Evolutionary conservation across 2,888 invertebrate species (phyloP), one percentile per base, ranked within the genome.

Genomic region (Galerucella pusilla): DNA sequence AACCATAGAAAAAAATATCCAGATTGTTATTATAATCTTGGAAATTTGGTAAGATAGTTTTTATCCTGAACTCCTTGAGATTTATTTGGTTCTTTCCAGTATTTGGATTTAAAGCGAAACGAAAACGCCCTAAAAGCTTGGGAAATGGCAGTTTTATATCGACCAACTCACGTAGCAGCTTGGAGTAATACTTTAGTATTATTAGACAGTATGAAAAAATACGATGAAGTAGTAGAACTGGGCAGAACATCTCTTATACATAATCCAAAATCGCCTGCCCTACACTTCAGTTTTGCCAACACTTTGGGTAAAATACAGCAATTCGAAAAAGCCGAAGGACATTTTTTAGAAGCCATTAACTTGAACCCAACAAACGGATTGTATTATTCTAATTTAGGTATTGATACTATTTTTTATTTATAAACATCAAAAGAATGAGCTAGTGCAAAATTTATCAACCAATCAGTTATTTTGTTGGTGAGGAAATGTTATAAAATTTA

Each of bases 21-120:
- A 0, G 97, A 98, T 85, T 97, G 97, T 85, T 93, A 93, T 84
- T 99, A 97, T 85, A 99, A 99, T 88, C 90, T 99, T 81, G 98
- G 98, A 61, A 97, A 98, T 88, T 89, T 98, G 91, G 96, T 96
- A 89, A 78, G 68, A 28, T 68, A 42, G 2, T 14, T 70, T 14
- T 14, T 60, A 60, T 60, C 11, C 25, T 20, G n/a, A 25, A 68
- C 16, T 28, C 10, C 42, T 59, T 49, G n/a, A 16, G 16, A 61
- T 52, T 59, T 16, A 45, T 10, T 54, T 49, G 16, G 28, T 57
- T 11, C 68, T 78, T 88, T 89, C 67, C 84, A 96, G 93, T 97
- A 94, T 88, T 89, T 98, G 78, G 96, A 96, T 82, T 89, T 92
- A 84, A 93, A 94, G 79, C 88, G 91, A 76, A 92, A 93, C 78